Base-by-base conservation (phyloP, 2,113 vertebrate species). In the Coreoperca whiteheadi region DNA sequence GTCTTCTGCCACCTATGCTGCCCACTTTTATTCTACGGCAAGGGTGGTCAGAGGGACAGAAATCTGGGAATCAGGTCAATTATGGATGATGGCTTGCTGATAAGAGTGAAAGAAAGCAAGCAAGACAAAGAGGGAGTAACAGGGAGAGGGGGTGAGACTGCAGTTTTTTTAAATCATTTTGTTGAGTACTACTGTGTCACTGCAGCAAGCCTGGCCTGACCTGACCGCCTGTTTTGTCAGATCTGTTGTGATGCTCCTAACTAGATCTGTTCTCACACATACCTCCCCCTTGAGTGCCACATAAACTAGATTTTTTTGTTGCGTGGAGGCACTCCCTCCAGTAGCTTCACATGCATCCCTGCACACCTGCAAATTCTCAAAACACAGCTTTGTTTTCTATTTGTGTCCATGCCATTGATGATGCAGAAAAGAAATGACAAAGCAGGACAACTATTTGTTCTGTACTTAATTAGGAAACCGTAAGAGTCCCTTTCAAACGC, bases 31-130 rank as follows among this genome's bases (percentile, higher is more conserved):
- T 96, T 88, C 85, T 82, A 89, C 96, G 85, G 94, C 87, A 61
- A 94, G 94, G 95, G 95, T 84, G 94, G 94, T 92, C 95, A 95
- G 91, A 88, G 94, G 93, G 89, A 93, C 91, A 89, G 88, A 93
- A 94, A 94, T 94, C 93, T 96, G 95, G 94, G 95, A 95, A 94
- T 95, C 93, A 94, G 93, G 95, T 96, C 96, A 95, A 97, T 95
- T 96, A 96, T 95, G 93, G 95, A 91, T 70, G 94, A 92, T 91
- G 94, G 95, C 94, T 96, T 86, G 89, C 91, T 93, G 95, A 94
- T 94, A 94, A 89, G 88, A 89, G 87, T 90, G 86, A 91, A 92
- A 86, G 85, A 82, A 73, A 81, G 50, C 32, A 18, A 87, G 87
- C 82, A 46, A 12, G 75, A 87, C 85, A 88, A 88, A 82, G 82